phyloP scores from a whole-genome alignment of 2,113 vertebrate species.

The Ibidorhyncha struthersii region DNA sequence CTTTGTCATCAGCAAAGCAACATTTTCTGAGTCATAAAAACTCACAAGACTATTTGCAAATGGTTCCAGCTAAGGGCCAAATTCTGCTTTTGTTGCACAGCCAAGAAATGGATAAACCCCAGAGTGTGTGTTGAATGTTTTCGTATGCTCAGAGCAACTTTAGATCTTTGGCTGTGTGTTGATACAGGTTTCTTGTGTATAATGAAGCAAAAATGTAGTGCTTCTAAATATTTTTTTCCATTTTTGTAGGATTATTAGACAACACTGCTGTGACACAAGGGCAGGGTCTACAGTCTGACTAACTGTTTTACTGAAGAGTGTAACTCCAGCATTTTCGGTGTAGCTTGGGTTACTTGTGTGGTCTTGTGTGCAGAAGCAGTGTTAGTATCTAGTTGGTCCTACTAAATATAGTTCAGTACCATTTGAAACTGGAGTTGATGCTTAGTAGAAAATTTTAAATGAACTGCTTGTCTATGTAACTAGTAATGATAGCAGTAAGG shows the following conservation, averaged over 20 bases:
- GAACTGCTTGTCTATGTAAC: background rate
- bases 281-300: background rate
- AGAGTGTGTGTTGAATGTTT: background rate
- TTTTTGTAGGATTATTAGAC: background rate
- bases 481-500: background rate
- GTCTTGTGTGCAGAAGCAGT: background rate
- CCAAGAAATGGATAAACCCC: background rate
- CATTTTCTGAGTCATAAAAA: background rate
- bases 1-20: background rate
- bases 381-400: background rate
- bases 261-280: background rate
- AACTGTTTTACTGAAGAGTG: background rate
- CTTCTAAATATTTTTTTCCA: background rate
- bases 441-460: background rate
- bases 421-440: background rate
- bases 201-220: background rate
- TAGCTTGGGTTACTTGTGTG: background rate
- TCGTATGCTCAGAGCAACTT: background rate
- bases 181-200: background rate
- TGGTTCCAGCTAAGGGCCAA: background rate
- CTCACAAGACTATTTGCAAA: background rate
- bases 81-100: background rate
- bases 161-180: background rate
- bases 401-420: background rate
- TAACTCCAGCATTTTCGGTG: background rate